These are phyloP conservation scores for Eubasilissa regina DNA, from an alignment of 1,140 invertebrate genomes.

Conservation along the genomic window DNA sequence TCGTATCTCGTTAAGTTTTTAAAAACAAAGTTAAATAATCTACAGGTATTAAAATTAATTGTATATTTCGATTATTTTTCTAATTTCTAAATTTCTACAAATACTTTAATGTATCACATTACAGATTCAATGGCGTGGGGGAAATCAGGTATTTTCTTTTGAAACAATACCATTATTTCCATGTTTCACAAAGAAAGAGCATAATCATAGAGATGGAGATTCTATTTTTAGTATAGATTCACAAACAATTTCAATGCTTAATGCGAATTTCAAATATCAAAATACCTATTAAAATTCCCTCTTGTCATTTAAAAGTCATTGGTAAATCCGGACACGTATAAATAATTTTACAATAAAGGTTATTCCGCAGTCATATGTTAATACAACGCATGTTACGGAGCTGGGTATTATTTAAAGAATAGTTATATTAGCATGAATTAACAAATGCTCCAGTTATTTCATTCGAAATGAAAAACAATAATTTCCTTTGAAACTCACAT, in stretches of 20 bases:
- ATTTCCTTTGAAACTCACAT: conserved; percentile 1
- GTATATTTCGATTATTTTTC: no score
- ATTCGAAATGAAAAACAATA: conserved; percentile 20
- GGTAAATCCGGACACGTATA: conserved; percentile 3
- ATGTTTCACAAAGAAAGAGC: background rate
- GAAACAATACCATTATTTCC: conserved; percentile 1
- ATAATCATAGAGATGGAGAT: background rate
- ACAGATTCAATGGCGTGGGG: background rate
- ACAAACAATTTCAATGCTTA: conserved; percentile 14
- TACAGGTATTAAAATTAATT: no score
- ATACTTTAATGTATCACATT: no score
- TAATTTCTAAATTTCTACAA: no score
- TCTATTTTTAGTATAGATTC: conserved; percentile 21
- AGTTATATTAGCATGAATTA: conserved; percentile 21
- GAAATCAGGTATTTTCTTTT: background rate
- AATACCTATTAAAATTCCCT: conserved; percentile 5
- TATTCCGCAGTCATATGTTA: conserved; percentile 17
- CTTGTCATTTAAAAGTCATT: conserved; percentile 13
- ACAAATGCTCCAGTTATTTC: background rate
- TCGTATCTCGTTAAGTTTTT: no score
- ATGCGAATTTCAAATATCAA: conserved; percentile 14
- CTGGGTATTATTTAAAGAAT: conserved; percentile 9
- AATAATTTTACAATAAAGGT: background rate
- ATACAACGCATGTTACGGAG: conserved; percentile 12
- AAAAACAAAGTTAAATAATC: no score